phyloP scores from a whole-genome alignment of 2,113 vertebrate species.

The Limnothrissa miodon region DNA sequence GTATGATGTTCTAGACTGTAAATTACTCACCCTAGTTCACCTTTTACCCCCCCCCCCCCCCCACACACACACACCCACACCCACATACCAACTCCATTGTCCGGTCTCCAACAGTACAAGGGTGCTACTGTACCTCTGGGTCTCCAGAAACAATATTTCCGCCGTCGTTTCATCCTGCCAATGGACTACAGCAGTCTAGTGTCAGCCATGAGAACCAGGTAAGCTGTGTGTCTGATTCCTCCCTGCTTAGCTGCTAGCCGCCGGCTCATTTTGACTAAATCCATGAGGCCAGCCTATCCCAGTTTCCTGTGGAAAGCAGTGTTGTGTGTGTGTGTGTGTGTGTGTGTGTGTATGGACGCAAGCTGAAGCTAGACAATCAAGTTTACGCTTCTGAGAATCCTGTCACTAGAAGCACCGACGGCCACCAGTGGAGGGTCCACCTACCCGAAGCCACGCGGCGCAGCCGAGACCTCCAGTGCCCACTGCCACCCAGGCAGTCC shows the following conservation, averaged over 20 bases:
- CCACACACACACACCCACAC: not conserved
- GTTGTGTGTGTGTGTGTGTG: not conserved
- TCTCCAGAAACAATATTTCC: constrained; percentile 75
- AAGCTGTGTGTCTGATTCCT: constrained; percentile 3
- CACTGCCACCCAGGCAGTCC: constrained; percentile 46
- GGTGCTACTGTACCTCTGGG: constrained; percentile 56
- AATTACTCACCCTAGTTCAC: not conserved
- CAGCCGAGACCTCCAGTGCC: constrained; percentile 43
- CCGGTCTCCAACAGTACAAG: not conserved
- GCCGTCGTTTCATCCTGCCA: constrained; percentile 63
- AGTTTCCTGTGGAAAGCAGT: constrained; percentile 11
- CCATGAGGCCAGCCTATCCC: not conserved
- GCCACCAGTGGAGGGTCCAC: constrained; percentile 40
- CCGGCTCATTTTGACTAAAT: not conserved
- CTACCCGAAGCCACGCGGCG: constrained; percentile 50
- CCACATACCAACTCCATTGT: not conserved
- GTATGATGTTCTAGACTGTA: no score
- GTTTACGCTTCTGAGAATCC: not conserved
- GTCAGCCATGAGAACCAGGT: constrained; percentile 29
- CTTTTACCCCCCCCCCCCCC: not conserved
- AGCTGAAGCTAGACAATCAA: not conserved
- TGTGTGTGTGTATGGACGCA: not conserved
- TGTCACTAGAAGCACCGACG: not conserved
- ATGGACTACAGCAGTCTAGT: constrained; percentile 29
- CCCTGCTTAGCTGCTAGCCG: not conserved